Conservation (phyloP, 1,140 invertebrate species). For the Aphis craccivora region DNA sequence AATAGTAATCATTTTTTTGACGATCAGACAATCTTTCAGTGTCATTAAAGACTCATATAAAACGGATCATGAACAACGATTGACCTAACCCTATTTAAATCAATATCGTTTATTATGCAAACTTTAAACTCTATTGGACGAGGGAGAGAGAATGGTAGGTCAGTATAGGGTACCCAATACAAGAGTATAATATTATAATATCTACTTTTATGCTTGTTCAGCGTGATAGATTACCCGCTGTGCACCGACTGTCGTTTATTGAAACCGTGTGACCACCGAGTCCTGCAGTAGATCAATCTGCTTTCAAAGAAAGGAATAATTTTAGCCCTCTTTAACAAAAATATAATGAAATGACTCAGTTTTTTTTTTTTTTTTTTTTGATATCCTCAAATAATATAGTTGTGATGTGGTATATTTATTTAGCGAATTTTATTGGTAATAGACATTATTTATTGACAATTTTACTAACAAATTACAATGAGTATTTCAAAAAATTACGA, state of each 20-base stretch:
- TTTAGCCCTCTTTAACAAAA: not conserved
- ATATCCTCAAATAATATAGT: not conserved
- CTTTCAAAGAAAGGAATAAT: not conserved
- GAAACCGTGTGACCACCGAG: not conserved
- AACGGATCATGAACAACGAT: not conserved
- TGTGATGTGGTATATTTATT: not conserved
- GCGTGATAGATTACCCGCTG: conserved; percentile 36
- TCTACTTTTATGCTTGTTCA: not conserved
- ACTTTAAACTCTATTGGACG: not conserved
- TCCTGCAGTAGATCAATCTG: not conserved
- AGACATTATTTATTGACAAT: not conserved
- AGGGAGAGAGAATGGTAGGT: not conserved
- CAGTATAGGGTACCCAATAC: not conserved
- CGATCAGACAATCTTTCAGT: not conserved
- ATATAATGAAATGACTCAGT: not conserved
- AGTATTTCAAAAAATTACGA: not conserved
- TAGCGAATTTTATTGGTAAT: not conserved
- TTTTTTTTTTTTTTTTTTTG: not conserved
- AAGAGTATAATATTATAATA: not conserved
- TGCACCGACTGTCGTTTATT: not conserved
- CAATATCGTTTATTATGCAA: conserved; percentile 25
- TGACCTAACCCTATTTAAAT: conserved; percentile 19
- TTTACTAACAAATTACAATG: not conserved
- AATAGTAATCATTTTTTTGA: conserved; percentile 6
- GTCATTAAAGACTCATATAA: not conserved